A percentile compares a stretch with the other conserved stretches of the same genome.
Evolutionary conservation across 2,797 vertebrate genomes (phyloP).

Genomic region (Trachurus trachurus): DNA sequence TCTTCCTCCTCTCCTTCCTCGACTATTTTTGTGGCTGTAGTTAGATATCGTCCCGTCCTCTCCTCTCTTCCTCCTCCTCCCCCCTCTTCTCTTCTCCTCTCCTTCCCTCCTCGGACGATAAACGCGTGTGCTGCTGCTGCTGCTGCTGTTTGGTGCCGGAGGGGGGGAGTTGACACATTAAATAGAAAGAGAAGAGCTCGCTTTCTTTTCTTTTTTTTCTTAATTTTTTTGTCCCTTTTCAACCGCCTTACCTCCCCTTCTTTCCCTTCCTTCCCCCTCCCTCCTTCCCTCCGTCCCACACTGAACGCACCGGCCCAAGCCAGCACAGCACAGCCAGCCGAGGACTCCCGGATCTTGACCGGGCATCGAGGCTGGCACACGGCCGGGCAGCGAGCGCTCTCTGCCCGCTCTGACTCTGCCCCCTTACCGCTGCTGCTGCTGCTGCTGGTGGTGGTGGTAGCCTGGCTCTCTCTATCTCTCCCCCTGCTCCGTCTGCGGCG

Average conservation of each 20-base stretch:
- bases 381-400: constrained; percentile 76
- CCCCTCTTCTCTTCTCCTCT: too few species aligned
- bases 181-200: constrained; percentile 23
- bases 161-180: constrained; percentile 22
- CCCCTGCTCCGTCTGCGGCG: constrained; percentile 34
- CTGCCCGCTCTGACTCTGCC: constrained; percentile 51
- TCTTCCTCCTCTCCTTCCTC: not conserved
- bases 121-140: constrained; percentile 7
- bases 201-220: not conserved
- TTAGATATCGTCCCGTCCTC: not conserved
- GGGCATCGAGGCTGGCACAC: constrained; percentile 84
- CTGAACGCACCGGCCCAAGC: constrained; percentile 69
- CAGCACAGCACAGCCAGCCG: constrained; percentile 69
- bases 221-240: constrained; percentile 22
- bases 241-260: constrained; percentile 11
- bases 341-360: constrained; percentile 76
- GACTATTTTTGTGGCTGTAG: constrained; percentile 61
- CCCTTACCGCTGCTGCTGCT: not conserved
- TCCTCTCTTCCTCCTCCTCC: too few species aligned
- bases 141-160: too few species aligned
- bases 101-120: constrained; percentile 45
- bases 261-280: constrained; percentile 1
- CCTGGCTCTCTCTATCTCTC: constrained; percentile 17
- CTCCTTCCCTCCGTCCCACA: not conserved
- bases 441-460: constrained; percentile 25